phyloP scores from a whole-genome alignment of 2,888 invertebrate genomes.

The Cybosia mesomella region DNA sequence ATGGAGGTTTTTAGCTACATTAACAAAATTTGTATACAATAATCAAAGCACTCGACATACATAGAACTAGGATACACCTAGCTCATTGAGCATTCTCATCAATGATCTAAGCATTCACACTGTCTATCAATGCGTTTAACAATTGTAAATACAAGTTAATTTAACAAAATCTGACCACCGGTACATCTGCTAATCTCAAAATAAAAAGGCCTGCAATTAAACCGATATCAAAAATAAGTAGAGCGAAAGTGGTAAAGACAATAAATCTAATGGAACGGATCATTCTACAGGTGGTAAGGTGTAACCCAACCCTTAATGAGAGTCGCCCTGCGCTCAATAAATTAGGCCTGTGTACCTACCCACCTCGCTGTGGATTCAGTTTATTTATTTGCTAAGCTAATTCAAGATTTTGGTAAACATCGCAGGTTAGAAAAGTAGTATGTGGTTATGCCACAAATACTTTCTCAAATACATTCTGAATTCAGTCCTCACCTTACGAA shows the following conservation, averaged over 20 bases:
- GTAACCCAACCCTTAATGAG: constrained; percentile 73
- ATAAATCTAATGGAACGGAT: constrained; percentile 69
- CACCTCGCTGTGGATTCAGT: constrained; percentile 65
- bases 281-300: constrained; percentile 81
- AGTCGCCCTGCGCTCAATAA: constrained; percentile 75
- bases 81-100: not conserved
- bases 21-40: not conserved
- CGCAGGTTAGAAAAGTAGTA: not conserved
- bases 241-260: constrained; percentile 56
- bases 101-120: not conserved
- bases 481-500: not conserved
- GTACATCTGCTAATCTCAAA: not conserved
- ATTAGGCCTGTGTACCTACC: constrained; percentile 66
- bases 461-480: constrained; percentile 5
- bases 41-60: not conserved
- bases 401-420: constrained; percentile 17
- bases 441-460: not conserved
- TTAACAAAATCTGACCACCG: not conserved
- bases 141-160: too few species aligned
- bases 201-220: constrained; percentile 9
- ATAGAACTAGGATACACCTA: not conserved
- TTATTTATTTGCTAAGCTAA: constrained; percentile 43
- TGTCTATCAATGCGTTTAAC: too few species aligned
- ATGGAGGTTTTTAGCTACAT: too few species aligned
- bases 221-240: constrained; percentile 37